Base-by-base conservation (phyloP, 2,888 invertebrate species). In the Acronicta psi region DNA sequence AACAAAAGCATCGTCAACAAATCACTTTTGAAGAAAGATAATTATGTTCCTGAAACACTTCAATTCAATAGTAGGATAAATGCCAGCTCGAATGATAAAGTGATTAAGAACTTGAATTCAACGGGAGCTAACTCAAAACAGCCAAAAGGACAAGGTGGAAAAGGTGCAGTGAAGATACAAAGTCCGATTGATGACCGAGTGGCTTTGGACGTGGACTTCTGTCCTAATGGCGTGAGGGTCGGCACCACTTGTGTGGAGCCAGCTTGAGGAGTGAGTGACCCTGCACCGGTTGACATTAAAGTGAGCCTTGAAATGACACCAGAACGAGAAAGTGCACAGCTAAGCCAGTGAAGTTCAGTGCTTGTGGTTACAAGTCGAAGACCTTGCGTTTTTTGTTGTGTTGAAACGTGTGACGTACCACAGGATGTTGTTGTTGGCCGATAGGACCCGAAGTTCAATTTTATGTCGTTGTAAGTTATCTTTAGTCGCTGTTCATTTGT, bases 161-260 rank as follows among this genome's bases (percentile, higher is more conserved):
- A 37, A 3, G 25, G 13, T 9, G 1, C 0, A 2, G 43, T 14
- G 10, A 23, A 54, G 13, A 0, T 37, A 2, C 10, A 42, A 1
- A 16, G 25, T 18, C 10, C 10, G 0, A 16, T 51, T 0, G 64
- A 34, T 0, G 65, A 68, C 29, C 31, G 71, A n/a, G 37, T 51
- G 14, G 16, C 65, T 1, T 10, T 68, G 2, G 17, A 8, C 0
- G 65, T 0, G 4, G 5, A 20, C 4, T 10, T 10, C 0, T 68
- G 67, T 16, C 14, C 45, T 3, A 2, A 13, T 4, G 16, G 2
- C n/a, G 45, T 29, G 31, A 41, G 58, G 37, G 5, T 58, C 0
- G 58, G 37, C 6, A 9, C 4, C 0, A 2, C 0, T 0, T 69
- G 67, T 14, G 16, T 44, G 4, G 4, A 0, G 10, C 31, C 20